Base-by-base conservation (phyloP, 2,797 vertebrate genomes). In the Distichodus sexfasciatus region DNA sequence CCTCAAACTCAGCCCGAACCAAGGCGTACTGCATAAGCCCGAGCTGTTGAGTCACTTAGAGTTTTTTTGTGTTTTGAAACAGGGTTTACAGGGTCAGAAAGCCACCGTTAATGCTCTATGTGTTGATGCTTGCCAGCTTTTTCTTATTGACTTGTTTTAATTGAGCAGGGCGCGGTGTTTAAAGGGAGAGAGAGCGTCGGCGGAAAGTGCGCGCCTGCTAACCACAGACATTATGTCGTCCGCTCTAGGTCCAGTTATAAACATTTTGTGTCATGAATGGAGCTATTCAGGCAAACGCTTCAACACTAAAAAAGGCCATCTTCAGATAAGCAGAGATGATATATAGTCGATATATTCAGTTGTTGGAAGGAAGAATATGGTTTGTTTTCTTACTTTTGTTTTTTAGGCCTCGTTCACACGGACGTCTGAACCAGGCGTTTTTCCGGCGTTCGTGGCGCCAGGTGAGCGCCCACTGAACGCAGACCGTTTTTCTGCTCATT, bases 81-180 rank as follows among this genome's bases (percentile, higher is more conserved):
- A 9, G n/a, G 17, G 15, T 51, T 57, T 19, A 62, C 2, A 14
- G 44, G 38, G 9, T 36, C 29, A 44, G 47, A 69, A 53, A 61
- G 9, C 26, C 33, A 63, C 58, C 6, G 6, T 19, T 38, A 48
- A 6, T 11, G 31, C 9, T 33, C 29, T 17, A 8, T 38, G 3
- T 28, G 23, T 29, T 8, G 4, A 2, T 28, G 23, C 6, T 15
- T 6, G 57, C 43, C 55, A 15, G 41, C 8, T 55, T 38, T 41
- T 43, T 55, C 19, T 62, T 63, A 46, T 46, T 63, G 60, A 54
- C 21, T 43, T 26, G 21, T 19, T 63, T 55, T 63, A 26, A 63
- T 11, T 21, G 40, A 57, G 31, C 57, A 14, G 24, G n/a, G 36
- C 0, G 24, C n/a, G n/a, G 57, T 17, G 24, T 43, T 59, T 59